Evolutionary conservation across 2,113 vertebrate species (phyloP).

Genomic region (Oenanthe melanoleuca): DNA sequence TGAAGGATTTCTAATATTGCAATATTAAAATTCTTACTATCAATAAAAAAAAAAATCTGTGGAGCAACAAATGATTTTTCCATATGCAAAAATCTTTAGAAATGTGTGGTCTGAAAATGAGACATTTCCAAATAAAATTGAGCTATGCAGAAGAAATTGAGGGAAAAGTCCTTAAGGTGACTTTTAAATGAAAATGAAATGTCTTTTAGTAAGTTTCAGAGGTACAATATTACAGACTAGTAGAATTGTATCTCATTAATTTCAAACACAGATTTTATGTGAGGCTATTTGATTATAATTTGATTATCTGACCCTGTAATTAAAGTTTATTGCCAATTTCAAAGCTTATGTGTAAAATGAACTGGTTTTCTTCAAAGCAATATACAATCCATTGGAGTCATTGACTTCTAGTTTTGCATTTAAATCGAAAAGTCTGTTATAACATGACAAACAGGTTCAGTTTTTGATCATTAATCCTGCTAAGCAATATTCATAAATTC

Average conservation of each 20-base stretch:
- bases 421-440: conserved; percentile 81
- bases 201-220: conserved; percentile 74
- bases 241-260: conserved; percentile 80
- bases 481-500: conserved; percentile 99
- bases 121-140: conserved; percentile 75
- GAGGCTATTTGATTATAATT: conserved; percentile 82
- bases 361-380: conserved; percentile 78
- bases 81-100: conserved; percentile 62
- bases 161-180: conserved; percentile 77
- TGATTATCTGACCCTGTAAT: conserved; percentile 84
- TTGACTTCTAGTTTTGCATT: conserved; percentile 81
- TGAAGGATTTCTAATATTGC: not conserved
- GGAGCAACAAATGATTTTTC: conserved; percentile 16
- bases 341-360: conserved; percentile 78
- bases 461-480: conserved; percentile 91
- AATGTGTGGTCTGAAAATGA: conserved; percentile 67
- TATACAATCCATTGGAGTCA: conserved; percentile 75
- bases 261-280: conserved; percentile 80
- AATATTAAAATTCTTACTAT: conserved; percentile 46
- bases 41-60: not conserved
- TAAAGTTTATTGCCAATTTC: conserved; percentile 83
- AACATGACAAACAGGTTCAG: conserved; percentile 87
- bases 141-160: conserved; percentile 65
- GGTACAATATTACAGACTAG: conserved; percentile 65
- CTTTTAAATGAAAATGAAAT: conserved; percentile 82